phyloP scores from a whole-genome alignment of 2,888 invertebrate genomes.

The Ectemnius cavifrons region DNA sequence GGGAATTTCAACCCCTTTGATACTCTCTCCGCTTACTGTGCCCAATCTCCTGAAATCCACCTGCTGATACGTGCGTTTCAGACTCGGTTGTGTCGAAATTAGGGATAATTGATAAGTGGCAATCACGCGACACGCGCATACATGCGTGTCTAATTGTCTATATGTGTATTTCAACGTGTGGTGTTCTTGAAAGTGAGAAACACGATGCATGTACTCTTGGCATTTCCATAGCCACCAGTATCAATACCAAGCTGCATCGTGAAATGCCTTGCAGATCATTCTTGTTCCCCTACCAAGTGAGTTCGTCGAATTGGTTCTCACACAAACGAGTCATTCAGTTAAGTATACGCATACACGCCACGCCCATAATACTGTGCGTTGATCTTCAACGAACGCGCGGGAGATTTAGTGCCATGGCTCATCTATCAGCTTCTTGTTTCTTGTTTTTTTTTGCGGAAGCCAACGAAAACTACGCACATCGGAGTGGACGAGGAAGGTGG shows the following conservation, averaged over 20 bases:
- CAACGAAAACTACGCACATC: constrained; percentile 1
- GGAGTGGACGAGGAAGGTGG: background rate
- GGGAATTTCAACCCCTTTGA: background rate
- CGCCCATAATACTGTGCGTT: too few relatives aligned
- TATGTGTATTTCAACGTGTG: constrained; percentile 7
- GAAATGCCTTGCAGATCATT: background rate
- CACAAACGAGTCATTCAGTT: constrained; percentile 2
- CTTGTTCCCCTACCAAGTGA: background rate
- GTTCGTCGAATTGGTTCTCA: background rate
- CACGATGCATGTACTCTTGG: constrained; percentile 28
- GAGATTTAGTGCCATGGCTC: too few relatives aligned
- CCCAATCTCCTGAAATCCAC: constrained; percentile 33
- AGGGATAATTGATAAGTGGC: constrained; percentile 45
- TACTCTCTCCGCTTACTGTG: constrained; percentile 20
- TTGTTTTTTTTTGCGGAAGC: constrained; percentile 3
- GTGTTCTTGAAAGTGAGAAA: constrained; percentile 1
- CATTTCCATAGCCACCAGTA: background rate
- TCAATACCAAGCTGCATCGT: background rate
- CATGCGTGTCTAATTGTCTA: constrained; percentile 15
- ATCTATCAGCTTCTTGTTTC: background rate
- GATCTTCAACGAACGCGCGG: too few relatives aligned
- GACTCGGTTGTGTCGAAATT: constrained; percentile 37
- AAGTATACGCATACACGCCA: background rate
- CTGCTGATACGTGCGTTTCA: constrained; percentile 23
- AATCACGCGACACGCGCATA: constrained; percentile 21